Evolutionary conservation across 2,113 vertebrate genomes (phyloP).

Genomic region (Heloderma charlesbogerti): DNA sequence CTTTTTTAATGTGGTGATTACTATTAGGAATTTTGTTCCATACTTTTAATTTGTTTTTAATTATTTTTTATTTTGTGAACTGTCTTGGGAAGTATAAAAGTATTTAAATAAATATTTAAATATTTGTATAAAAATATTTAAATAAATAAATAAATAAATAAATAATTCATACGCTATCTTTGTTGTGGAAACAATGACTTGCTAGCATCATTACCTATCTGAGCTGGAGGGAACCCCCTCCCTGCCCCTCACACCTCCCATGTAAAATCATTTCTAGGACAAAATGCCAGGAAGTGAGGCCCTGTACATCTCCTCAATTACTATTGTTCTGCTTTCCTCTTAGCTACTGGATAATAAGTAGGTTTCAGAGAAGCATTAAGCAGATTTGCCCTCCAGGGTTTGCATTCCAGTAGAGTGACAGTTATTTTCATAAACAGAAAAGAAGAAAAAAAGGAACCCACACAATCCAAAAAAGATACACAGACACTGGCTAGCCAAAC

Average conservation of each 20-base stretch:
- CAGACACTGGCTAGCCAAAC: conserved; percentile 59
- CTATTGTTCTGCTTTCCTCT: conserved; percentile 63
- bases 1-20: not conserved
- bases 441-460: conserved; percentile 9
- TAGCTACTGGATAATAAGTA: conserved; percentile 72
- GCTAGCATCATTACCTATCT: conserved; percentile 30
- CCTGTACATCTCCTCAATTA: conserved; percentile 65
- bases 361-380: conserved; percentile 77
- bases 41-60: too few species aligned
- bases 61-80: too few species aligned
- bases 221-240: conserved; percentile 41
- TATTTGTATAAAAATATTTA: not conserved
- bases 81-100: not conserved
- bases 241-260: conserved; percentile 30
- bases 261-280: conserved; percentile 65
- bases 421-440: conserved; percentile 74
- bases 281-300: conserved; percentile 52
- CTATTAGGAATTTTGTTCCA: not conserved
- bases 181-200: conserved; percentile 49
- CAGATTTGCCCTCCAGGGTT: conserved; percentile 74
- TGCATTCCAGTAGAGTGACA: conserved; percentile 75
- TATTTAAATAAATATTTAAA: not conserved
- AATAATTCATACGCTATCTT: not conserved
- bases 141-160: not conserved
- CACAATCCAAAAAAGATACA: conserved; percentile 47